phyloP scores from a whole-genome alignment of 2,797 vertebrate genomes.

The Microcaecilia unicolor region DNA sequence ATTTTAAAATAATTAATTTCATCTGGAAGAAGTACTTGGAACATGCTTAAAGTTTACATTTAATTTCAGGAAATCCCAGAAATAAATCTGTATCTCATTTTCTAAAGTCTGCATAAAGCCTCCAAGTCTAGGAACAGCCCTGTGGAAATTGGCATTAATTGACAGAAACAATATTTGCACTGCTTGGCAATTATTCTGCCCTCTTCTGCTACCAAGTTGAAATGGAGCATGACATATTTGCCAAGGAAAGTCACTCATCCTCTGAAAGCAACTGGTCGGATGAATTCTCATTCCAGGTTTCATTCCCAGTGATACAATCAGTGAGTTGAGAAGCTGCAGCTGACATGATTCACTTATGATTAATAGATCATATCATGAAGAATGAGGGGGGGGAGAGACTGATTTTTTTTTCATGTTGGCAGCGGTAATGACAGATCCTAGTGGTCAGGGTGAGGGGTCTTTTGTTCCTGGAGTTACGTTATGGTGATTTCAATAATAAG shows the following conservation, averaged over 20 bases:
- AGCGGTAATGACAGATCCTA: slow-evolving; percentile 15
- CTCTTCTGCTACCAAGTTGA: background rate
- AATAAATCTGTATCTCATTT: background rate
- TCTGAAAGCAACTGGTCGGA: background rate
- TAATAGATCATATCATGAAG: background rate
- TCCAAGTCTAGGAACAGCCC: slow-evolving; percentile 12
- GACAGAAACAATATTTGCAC: background rate
- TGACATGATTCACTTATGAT: slow-evolving; percentile 1
- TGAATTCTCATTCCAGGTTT: background rate
- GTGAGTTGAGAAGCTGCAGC: slow-evolving; percentile 3
- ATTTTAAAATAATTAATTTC: no score
- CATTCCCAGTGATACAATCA: background rate
- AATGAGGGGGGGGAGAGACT: slow-evolving; percentile 16
- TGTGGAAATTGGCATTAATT: background rate
- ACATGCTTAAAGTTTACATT: background rate
- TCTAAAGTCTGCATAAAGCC: background rate
- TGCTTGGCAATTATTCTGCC: background rate
- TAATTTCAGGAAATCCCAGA: background rate
- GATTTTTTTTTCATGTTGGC: slow-evolving; percentile 30
- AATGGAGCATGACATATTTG: background rate
- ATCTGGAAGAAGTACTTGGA: no score
- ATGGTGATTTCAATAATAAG: no score
- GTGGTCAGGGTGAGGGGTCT: no score
- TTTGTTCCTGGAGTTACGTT: slow-evolving; percentile 10
- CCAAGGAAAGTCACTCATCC: background rate